Base-by-base conservation (phyloP, 2,888 invertebrate species). In the Acronicta aceris region DNA sequence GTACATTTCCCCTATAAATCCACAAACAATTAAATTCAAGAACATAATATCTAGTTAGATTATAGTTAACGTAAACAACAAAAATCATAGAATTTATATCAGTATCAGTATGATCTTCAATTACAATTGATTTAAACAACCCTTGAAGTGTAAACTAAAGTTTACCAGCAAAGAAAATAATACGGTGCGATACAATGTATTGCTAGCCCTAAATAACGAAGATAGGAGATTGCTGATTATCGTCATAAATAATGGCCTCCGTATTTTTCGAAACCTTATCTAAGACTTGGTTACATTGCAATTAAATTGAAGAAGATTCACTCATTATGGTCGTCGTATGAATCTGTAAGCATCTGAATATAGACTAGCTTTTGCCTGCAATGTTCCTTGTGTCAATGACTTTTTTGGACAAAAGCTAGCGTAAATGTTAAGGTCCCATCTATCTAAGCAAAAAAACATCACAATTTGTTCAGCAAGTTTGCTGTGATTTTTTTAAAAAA, bases 221-320 rank as follows among this genome's bases (percentile, higher is more conserved):
- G 66, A 33, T 33, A 51, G 25, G 16, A 55, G 70, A 58, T 74
- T 43, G 43, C 33, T 13, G 77, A 74, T 76, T 62, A 56, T 33
- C 45, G 60, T 33, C 76, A 49, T 65, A 60, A 74, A 42, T 65
- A 73, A 74, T 73, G 77, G 65, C 53, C 41, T 50, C 17, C 16
- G 60, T 74, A 65, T 69, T 69, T 76, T 76, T 74, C 25, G 60
- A 51, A 61, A 59, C 48, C 46, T 60, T 72, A 72, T 76, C 77
- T 63, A 49, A 3, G 2, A 41, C 9, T n/a, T 6, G 13, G 38
- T 36, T 13, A n/a, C n/a, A 38, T n/a, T 1, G n/a, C 5, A 38
- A 38, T 38, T n/a, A 30, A 41, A 42, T n/a, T 42, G 16, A 16
- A 51, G 51, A 51, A 51, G 42, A 13, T 42, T 6, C 5, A 47